Conservation (phyloP, 2,888 invertebrate species). For the Apoderus coryli region DNA sequence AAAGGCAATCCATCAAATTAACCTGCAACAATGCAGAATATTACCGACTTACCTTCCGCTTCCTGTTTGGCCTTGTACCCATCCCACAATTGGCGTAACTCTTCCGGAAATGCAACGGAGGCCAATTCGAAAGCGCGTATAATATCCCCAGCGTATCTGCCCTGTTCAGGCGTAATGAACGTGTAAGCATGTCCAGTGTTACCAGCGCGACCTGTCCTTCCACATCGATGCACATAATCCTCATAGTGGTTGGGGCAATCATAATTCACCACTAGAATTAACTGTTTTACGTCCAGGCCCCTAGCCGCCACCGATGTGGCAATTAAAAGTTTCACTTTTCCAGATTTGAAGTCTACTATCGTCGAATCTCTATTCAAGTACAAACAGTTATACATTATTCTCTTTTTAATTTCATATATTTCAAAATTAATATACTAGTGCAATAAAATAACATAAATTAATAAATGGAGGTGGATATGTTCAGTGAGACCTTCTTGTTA, state of each 20-base stretch:
- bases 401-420: too few species aligned
- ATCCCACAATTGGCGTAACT: constrained; percentile 70
- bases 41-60: constrained; percentile 64
- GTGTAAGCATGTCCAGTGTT: constrained; percentile 97
- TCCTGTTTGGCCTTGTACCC: constrained; percentile 80
- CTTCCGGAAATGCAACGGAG: constrained; percentile 58
- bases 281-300: constrained; percentile 96
- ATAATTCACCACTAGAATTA: constrained; percentile 95
- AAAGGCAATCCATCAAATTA: too few species aligned
- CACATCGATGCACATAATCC: constrained; percentile 95
- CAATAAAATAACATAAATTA: too few species aligned
- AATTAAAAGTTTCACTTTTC: constrained; percentile 75
- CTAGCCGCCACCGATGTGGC: constrained; percentile 98
- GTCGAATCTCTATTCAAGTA: constrained; percentile 94
- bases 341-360: constrained; percentile 89
- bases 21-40: not conserved
- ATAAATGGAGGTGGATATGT: too few species aligned
- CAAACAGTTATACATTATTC: constrained; percentile 3
- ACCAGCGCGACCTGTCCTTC: constrained; percentile 79
- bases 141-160: constrained; percentile 75
- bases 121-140: constrained; percentile 84
- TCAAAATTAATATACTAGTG: too few species aligned
- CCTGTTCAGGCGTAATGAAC: constrained; percentile 86
- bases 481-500: too few species aligned
- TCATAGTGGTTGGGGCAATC: constrained; percentile 99